Percentiles rank a stretch among this genome's conserved stretches.
Conservation (phyloP, 2,113 vertebrate species). For the Acanthisitta chloris region DNA sequence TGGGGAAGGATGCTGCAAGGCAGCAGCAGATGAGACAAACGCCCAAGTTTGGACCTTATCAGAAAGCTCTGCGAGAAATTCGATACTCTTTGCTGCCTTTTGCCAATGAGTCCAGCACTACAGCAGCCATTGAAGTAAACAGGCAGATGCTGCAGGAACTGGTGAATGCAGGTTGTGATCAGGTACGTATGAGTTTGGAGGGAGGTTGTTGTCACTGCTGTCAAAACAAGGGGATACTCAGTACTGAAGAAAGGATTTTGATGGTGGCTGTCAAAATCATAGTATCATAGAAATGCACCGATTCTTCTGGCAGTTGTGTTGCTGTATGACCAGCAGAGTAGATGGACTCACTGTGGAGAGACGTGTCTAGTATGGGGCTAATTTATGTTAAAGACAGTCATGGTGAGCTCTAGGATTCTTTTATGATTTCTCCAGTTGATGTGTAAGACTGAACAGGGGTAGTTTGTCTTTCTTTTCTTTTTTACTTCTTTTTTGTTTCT, state of each 20-base stretch:
- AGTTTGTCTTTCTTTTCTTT: neutral
- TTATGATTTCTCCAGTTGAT: neutral
- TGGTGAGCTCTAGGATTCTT: neutral
- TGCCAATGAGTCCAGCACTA: slow-evolving; percentile 86
- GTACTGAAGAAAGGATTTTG: neutral
- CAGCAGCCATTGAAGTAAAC: slow-evolving; percentile 85
- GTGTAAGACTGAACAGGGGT: neutral
- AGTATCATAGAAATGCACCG: neutral
- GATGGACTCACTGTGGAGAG: neutral
- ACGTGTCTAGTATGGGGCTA: neutral
- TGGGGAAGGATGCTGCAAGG: slow-evolving; percentile 84
- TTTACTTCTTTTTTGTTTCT: neutral
- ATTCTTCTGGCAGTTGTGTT: neutral
- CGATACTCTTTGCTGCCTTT: slow-evolving; percentile 96
- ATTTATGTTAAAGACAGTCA: neutral
- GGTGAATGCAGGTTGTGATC: slow-evolving; percentile 94
- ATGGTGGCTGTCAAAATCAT: neutral
- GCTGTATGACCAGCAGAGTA: neutral
- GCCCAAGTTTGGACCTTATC: slow-evolving; percentile 95
- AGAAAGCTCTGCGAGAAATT: slow-evolving; percentile 94
- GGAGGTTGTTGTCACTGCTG: neutral
- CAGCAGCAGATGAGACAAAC: slow-evolving; percentile 90
- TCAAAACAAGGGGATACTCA: neutral
- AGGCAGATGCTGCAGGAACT: slow-evolving; percentile 97
- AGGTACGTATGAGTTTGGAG: slow-evolving; percentile 75